Conservation (phyloP, 2,113 vertebrate genomes). For the Nansenia antarctica region DNA sequence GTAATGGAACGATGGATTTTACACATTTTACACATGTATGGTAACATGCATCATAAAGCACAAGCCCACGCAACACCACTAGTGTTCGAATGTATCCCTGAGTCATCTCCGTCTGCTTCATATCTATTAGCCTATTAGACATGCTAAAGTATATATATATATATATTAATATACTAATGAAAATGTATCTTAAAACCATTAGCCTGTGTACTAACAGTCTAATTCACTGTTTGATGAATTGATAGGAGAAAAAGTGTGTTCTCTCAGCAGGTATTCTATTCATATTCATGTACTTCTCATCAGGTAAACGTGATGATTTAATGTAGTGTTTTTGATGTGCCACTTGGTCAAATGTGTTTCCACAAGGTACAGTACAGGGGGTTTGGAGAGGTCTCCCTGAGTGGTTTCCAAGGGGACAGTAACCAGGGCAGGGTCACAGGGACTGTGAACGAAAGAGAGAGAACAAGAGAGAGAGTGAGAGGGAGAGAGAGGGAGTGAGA, state of each 20-base stretch:
- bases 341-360: not conserved
- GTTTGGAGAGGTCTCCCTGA: constrained; percentile 17
- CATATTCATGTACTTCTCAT: not conserved
- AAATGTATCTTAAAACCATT: not conserved
- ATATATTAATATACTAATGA: not conserved
- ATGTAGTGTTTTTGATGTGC: not conserved
- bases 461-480: constrained; percentile 2
- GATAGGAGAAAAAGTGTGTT: not conserved
- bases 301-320: not conserved
- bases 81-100: not conserved
- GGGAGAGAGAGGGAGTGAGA: constrained; percentile 19
- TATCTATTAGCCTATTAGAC: not conserved
- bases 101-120: not conserved
- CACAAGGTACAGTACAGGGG: not conserved
- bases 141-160: not conserved
- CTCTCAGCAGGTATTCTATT: not conserved
- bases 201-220: not conserved
- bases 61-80: not conserved
- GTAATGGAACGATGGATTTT: constrained; percentile 3
- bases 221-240: not conserved
- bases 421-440: constrained; percentile 39
- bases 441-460: not conserved
- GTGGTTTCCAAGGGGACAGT: constrained; percentile 58
- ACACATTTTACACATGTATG: constrained; percentile 22
- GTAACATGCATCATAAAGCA: constrained; percentile 2